Percentiles rank a stretch among this genome's conserved stretches.
Evolutionary conservation across 2,888 invertebrate species (phyloP).

Genomic region (Drosophila austrosaltans): DNA sequence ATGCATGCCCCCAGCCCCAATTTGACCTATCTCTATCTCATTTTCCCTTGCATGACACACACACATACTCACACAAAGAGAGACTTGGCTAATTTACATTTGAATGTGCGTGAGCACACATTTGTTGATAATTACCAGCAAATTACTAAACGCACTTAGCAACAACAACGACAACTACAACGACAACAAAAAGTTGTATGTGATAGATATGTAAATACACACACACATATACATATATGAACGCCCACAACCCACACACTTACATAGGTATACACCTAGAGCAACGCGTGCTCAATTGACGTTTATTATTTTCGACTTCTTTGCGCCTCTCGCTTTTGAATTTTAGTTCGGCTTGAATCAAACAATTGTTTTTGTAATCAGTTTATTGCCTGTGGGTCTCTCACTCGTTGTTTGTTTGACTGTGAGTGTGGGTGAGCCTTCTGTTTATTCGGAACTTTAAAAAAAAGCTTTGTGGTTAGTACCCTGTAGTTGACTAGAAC

Average conservation of each 20-base stretch:
- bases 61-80: not conserved
- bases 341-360: not conserved
- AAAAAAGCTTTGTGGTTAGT: not conserved
- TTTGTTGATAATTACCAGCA: conserved; percentile 72
- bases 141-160: conserved; percentile 73
- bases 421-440: conserved; percentile 15
- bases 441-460: conserved; percentile 34
- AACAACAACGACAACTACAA: conserved; percentile 45
- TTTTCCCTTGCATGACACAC: conserved; percentile 6
- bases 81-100: conserved; percentile 45
- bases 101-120: conserved; percentile 69
- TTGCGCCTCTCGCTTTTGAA: conserved; percentile 28
- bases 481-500: not conserved
- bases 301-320: conserved; percentile 60
- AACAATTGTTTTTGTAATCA: conserved; percentile 50
- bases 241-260: not conserved
- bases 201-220: conserved; percentile 16
- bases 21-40: conserved; percentile 18
- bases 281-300: conserved; percentile 63
- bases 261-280: not conserved
- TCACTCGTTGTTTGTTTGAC: conserved; percentile 12
- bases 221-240: not conserved
- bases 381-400: conserved; percentile 27
- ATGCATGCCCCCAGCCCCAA: conserved; percentile 36
- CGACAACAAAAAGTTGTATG: conserved; percentile 23